Conservation (phyloP, 2,797 vertebrate genomes). For the Acipenser ruthenus region DNA sequence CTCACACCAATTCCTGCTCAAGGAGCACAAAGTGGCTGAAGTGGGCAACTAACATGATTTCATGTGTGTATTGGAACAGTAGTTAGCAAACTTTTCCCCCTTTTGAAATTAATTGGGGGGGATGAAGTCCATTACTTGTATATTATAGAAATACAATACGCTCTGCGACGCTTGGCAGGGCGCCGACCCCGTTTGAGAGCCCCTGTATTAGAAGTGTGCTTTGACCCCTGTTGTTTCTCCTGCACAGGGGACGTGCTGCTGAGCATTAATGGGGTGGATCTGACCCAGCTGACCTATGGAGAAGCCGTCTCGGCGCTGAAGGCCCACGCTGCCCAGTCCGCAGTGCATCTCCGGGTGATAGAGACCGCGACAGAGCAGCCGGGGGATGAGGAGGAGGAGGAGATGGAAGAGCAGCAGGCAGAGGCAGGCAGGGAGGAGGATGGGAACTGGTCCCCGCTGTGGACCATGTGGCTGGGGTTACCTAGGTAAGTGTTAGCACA, state of each 20-base stretch:
- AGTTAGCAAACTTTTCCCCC: no score
- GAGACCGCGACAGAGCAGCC: conserved; percentile 60
- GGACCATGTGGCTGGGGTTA: conserved; percentile 81
- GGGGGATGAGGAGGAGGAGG: conserved; percentile 41
- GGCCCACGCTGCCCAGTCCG: conserved; percentile 73
- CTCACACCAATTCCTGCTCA: not conserved
- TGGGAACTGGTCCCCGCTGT: conserved; percentile 75
- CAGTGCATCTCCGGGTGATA: conserved; percentile 68
- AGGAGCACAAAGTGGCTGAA: not conserved
- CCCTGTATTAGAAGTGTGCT: not conserved
- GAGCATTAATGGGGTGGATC: conserved; percentile 80
- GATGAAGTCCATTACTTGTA: no score
- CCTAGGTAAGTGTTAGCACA: conserved; percentile 58
- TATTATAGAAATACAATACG: not conserved
- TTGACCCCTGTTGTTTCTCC: not conserved
- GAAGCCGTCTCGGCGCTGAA: conserved; percentile 83
- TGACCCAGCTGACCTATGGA: conserved; percentile 78
- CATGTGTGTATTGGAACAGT: no score
- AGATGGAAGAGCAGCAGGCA: conserved; percentile 41
- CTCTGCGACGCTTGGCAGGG: not conserved
- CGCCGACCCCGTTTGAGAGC: not conserved
- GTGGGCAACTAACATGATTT: no score
- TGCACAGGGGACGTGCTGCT: conserved; percentile 77
- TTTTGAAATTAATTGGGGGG: no score
- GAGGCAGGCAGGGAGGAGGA: conserved; percentile 61